Conservation (phyloP, 2,113 vertebrate species). For the Lasiurus borealis region DNA sequence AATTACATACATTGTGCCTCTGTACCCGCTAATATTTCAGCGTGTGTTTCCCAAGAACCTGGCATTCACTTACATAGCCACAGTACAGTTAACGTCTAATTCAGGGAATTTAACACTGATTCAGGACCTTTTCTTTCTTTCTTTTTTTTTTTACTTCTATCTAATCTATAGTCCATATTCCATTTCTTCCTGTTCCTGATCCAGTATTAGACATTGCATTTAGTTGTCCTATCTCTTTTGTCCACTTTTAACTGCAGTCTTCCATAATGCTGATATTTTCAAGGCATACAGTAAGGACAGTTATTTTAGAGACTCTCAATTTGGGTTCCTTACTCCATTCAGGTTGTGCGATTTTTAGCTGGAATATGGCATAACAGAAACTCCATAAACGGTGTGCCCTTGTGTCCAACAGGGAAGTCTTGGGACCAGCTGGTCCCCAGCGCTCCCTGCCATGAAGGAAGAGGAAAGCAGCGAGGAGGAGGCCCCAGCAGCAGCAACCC, state of each 20-base stretch:
- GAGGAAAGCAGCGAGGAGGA: slow-evolving; percentile 87
- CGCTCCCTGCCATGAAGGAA: slow-evolving; percentile 81
- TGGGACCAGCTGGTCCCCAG: slow-evolving; percentile 46
- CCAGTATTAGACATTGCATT: not conserved
- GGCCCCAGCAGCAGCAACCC: not conserved
- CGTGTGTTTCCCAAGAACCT: not conserved
- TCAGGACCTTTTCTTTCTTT: not conserved
- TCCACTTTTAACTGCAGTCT: not conserved
- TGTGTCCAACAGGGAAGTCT: slow-evolving; percentile 67
- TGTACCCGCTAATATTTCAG: not conserved
- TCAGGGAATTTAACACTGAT: not conserved
- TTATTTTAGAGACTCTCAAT: not conserved
- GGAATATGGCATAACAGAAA: not conserved
- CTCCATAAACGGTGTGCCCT: not conserved
- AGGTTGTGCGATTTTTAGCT: not conserved
- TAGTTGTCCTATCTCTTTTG: not conserved
- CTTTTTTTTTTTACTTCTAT: not conserved
- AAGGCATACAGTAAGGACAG: not conserved
- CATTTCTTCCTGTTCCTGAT: not conserved
- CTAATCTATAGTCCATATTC: not conserved
- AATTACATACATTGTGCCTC: no score
- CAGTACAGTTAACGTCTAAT: not conserved
- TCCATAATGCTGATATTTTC: not conserved
- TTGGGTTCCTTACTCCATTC: not conserved
- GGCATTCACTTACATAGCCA: not conserved